Evolutionary conservation across 2,888 invertebrate species (phyloP).

Genomic region (Leuctra nigra): DNA sequence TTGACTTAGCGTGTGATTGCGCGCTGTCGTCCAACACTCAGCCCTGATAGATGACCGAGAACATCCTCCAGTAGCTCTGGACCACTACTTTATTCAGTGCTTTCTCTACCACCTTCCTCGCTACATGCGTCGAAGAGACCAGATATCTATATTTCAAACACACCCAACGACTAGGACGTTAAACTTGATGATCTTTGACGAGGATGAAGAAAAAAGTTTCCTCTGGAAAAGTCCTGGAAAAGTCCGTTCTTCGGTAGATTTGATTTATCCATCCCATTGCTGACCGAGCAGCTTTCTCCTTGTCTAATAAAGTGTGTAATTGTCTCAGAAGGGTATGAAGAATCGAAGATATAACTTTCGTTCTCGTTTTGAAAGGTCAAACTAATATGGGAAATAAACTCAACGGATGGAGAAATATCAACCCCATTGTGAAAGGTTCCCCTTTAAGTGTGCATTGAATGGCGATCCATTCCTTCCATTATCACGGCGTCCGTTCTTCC

Average conservation of each 20-base stretch:
- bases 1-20: too few species aligned
- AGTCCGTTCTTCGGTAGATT: too few species aligned
- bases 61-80: too few species aligned
- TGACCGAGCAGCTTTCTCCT: slow-evolving; percentile 1
- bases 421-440: neutral
- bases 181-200: slow-evolving; percentile 5
- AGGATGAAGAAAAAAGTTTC: too few species aligned
- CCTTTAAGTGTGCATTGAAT: slow-evolving; percentile 1
- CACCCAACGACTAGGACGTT: too few species aligned
- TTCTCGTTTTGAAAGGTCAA: neutral
- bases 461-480: slow-evolving; percentile 4
- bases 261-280: slow-evolving; percentile 10
- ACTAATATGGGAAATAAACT: slow-evolving; percentile 2
- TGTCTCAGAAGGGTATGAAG: neutral
- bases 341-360: neutral
- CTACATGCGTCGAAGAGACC: too few species aligned
- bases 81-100: too few species aligned
- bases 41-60: too few species aligned
- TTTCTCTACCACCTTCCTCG: too few species aligned
- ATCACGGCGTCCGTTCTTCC: neutral
- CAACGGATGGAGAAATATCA: slow-evolving; percentile 1
- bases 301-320: slow-evolving; percentile 13
- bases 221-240: too few species aligned
- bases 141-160: slow-evolving; percentile 1
- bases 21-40: too few species aligned